Evolutionary conservation across 1,140 invertebrate genomes (phyloP).

Genomic region (Halictus rubicundus): DNA sequence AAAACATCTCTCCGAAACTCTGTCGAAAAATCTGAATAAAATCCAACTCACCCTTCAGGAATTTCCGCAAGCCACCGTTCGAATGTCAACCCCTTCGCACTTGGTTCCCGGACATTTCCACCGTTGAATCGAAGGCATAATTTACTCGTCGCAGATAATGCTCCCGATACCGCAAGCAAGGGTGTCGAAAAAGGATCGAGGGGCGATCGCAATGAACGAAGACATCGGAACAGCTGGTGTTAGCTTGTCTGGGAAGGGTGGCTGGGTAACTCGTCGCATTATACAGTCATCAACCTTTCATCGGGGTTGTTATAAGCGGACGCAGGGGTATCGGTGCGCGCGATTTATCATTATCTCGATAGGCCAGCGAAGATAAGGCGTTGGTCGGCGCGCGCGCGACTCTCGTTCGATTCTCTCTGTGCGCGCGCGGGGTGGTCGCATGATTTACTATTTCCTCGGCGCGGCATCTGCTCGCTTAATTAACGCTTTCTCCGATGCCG

Average conservation of each 20-base stretch:
- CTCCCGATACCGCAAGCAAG: no score
- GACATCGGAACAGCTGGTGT: constrained; percentile 9
- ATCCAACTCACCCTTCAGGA: no score
- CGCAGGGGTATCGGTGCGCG: constrained; percentile 53
- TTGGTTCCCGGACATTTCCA: no score
- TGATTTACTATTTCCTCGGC: constrained; percentile 75
- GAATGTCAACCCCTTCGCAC: no score
- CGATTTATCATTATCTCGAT: constrained; percentile 78
- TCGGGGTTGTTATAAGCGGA: constrained; percentile 66
- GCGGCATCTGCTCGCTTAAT: constrained; percentile 70
- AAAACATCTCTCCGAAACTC: no score
- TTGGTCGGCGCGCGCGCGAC: constrained; percentile 59
- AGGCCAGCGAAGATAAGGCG: constrained; percentile 72
- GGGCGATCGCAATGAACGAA: not conserved
- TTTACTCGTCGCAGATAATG: no score
- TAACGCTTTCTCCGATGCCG: constrained; percentile 63
- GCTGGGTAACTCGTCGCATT: constrained; percentile 62
- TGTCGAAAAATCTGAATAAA: no score
- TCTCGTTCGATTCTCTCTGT: constrained; percentile 42
- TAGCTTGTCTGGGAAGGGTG: constrained; percentile 14
- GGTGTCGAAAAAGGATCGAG: not conserved
- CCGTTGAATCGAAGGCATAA: no score
- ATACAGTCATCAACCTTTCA: constrained; percentile 74
- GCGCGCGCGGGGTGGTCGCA: constrained; percentile 46
- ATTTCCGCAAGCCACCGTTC: no score